Conservation (phyloP, 2,888 invertebrate species). For the Ethmia dodecea region DNA sequence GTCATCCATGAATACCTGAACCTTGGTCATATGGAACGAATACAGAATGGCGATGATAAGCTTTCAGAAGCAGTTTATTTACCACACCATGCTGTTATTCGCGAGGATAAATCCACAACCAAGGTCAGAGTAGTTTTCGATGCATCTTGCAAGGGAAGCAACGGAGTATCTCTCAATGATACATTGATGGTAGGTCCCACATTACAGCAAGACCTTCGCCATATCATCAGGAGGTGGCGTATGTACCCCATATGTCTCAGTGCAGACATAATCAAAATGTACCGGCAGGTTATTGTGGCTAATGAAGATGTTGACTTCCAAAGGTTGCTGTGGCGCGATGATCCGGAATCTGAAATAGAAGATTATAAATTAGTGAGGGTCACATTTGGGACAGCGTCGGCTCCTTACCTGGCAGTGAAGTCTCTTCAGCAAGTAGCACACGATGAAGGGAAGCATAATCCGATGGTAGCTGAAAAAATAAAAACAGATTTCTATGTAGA, state of each 20-base stretch:
- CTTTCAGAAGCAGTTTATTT: conserved; percentile 8
- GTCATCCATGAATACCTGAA: conserved; percentile 12
- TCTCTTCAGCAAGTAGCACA: conserved; percentile 15
- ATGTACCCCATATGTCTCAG: conserved; percentile 5
- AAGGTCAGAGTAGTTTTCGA: conserved; percentile 20
- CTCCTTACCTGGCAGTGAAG: conserved; percentile 26
- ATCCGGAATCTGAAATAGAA: background rate
- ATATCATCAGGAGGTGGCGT: conserved; percentile 16
- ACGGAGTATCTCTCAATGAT: conserved; percentile 16
- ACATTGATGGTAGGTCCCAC: conserved; percentile 14
- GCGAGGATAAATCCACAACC: conserved; percentile 13
- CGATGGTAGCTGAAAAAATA: conserved; percentile 6
- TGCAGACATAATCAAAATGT: conserved; percentile 26
- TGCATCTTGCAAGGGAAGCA: conserved; percentile 11
- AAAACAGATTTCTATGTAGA: conserved; percentile 11
- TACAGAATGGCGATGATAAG: background rate
- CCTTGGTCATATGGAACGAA: conserved; percentile 6
- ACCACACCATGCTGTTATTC: conserved; percentile 20
- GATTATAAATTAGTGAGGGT: background rate
- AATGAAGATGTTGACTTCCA: conserved; percentile 9
- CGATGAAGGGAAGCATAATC: conserved; percentile 14
- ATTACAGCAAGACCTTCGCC: conserved; percentile 19
- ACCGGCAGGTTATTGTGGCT: conserved; percentile 12
- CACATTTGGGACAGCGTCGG: conserved; percentile 10
- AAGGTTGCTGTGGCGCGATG: conserved; percentile 12